phyloP scores from a whole-genome alignment of 2,888 invertebrate genomes.

The Anoplius nigerrimus region DNA sequence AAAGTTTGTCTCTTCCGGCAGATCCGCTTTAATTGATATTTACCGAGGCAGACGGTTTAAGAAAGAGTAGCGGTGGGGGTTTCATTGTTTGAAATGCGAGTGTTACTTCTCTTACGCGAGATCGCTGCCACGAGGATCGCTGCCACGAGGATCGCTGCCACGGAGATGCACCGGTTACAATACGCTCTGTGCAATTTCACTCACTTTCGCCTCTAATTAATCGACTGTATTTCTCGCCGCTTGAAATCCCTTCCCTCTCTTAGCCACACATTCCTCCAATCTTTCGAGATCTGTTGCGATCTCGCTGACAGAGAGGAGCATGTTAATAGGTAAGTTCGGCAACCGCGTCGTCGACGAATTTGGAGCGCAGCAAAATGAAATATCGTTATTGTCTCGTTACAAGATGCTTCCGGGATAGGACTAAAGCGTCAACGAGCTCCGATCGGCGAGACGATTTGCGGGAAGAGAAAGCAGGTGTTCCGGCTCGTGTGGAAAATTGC shows the following conservation, averaged over 20 bases:
- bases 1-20: too few species aligned
- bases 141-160: too few species aligned
- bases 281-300: too few species aligned
- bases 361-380: slow-evolving; percentile 23
- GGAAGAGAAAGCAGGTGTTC: slow-evolving; percentile 24
- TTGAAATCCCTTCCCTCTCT: slow-evolving; percentile 23
- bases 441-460: slow-evolving; percentile 4
- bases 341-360: too few species aligned
- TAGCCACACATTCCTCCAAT: too few species aligned
- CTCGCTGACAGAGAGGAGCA: too few species aligned
- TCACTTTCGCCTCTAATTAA: slow-evolving; percentile 65
- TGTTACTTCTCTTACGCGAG: not conserved
- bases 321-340: too few species aligned
- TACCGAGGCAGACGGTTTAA: too few species aligned
- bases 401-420: slow-evolving; percentile 8
- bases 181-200: slow-evolving; percentile 54
- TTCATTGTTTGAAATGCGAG: too few species aligned
- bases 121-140: too few species aligned
- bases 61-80: too few species aligned
- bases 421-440: slow-evolving; percentile 10
- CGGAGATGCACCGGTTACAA: slow-evolving; percentile 36
- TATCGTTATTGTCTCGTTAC: slow-evolving; percentile 32
- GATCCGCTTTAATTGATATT: too few species aligned
- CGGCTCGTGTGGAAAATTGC: not conserved
- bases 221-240: slow-evolving; percentile 43